Percentiles rank a stretch among this genome's conserved stretches.
Conservation (phyloP, 2,888 invertebrate genomes). For the Dryobota labecula region DNA sequence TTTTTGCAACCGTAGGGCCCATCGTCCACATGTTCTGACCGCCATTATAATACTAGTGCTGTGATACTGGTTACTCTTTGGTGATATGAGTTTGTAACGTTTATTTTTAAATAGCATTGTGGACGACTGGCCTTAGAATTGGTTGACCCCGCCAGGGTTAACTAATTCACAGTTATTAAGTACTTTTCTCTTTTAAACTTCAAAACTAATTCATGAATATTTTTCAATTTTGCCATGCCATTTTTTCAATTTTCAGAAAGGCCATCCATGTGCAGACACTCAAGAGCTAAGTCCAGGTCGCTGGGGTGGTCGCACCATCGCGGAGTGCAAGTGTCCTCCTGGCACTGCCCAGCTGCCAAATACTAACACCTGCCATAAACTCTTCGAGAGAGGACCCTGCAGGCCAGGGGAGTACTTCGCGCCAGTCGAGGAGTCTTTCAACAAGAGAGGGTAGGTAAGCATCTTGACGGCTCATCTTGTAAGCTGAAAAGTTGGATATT, state of each 20-base stretch:
- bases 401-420: constrained; percentile 93
- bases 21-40: background rate
- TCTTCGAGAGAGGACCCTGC: constrained; percentile 94
- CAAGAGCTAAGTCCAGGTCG: constrained; percentile 94
- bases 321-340: constrained; percentile 96
- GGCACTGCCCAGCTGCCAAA: constrained; percentile 93
- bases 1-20: no score
- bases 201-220: background rate
- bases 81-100: background rate
- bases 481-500: constrained; percentile 56
- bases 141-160: background rate
- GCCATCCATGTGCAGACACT: constrained; percentile 95
- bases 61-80: background rate
- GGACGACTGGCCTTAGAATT: background rate
- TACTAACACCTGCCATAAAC: constrained; percentile 93
- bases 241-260: constrained; percentile 91
- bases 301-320: constrained; percentile 90
- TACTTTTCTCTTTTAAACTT: background rate
- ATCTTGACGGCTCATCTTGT: constrained; percentile 68
- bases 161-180: background rate
- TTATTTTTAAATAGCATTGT: background rate
- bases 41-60: background rate
- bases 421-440: constrained; percentile 91
- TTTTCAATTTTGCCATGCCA: no score
- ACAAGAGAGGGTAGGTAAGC: constrained; percentile 90